Evolutionary conservation across 2,797 vertebrate genomes (phyloP).

Genomic region (Lacerta viridis): DNA sequence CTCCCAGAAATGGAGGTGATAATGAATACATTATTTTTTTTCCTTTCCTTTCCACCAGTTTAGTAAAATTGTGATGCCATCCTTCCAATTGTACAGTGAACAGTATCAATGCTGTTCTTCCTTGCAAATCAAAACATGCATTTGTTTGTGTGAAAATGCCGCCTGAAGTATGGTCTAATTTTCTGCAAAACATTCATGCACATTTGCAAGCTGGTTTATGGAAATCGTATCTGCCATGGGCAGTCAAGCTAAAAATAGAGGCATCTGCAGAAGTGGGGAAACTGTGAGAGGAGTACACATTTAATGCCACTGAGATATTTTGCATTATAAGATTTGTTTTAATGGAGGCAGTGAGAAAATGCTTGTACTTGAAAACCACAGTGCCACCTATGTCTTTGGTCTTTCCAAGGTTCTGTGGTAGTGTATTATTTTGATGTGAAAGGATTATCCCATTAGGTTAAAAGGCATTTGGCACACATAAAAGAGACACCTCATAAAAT

Average conservation of each 20-base stretch:
- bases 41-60: background rate
- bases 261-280: slow-evolving; percentile 37
- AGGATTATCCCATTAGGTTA: slow-evolving; percentile 36
- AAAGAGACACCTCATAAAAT: slow-evolving; percentile 39
- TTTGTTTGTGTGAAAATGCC: slow-evolving; percentile 28
- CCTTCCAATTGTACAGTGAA: background rate
- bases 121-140: background rate
- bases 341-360: slow-evolving; percentile 46
- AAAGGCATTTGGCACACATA: slow-evolving; percentile 25
- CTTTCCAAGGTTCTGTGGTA: background rate
- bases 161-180: slow-evolving; percentile 45
- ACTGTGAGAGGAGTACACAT: slow-evolving; percentile 14
- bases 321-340: slow-evolving; percentile 50
- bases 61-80: slow-evolving; percentile 37
- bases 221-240: slow-evolving; percentile 52
- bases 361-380: slow-evolving; percentile 50
- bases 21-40: background rate
- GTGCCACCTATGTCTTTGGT: slow-evolving; percentile 9
- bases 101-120: slow-evolving; percentile 4
- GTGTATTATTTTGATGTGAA: slow-evolving; percentile 27
- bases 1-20: background rate
- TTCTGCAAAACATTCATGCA: slow-evolving; percentile 5
- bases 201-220: slow-evolving; percentile 13
- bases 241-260: background rate
- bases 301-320: slow-evolving; percentile 19